These are phyloP conservation scores for Pyxicephalus adspersus DNA, from an alignment of 2,113 vertebrate genomes.

Conservation along the genomic window DNA sequence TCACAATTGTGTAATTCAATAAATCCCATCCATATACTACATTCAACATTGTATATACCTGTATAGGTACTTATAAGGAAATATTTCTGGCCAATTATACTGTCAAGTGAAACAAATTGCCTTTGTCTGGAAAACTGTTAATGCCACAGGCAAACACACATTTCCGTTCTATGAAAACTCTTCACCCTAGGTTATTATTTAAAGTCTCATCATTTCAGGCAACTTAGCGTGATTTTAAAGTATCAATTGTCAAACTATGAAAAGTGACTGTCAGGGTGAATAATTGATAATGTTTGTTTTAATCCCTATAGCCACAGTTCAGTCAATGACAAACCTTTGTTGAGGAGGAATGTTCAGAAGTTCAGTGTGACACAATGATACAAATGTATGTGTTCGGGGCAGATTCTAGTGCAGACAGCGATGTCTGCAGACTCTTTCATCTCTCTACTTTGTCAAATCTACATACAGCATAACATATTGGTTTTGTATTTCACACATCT, in stretches of 20 bases:
- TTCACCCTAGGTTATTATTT: neutral
- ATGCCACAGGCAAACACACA: constrained; percentile 21
- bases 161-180: constrained; percentile 30
- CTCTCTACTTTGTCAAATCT: constrained; percentile 10
- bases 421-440: constrained; percentile 39
- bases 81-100: constrained; percentile 2
- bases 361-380: constrained; percentile 44
- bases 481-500: constrained; percentile 28
- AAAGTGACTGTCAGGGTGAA: constrained; percentile 67
- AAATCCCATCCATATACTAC: no score
- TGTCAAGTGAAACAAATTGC: constrained; percentile 17
- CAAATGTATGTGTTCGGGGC: constrained; percentile 14
- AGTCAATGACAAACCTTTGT: constrained; percentile 64
- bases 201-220: constrained; percentile 61
- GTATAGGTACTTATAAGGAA: neutral
- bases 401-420: constrained; percentile 14
- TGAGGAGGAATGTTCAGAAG: constrained; percentile 70
- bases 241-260: constrained; percentile 58
- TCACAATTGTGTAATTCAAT: no score
- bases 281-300: constrained; percentile 69
- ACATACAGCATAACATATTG: constrained; percentile 17
- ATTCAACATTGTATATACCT: no score
- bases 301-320: constrained; percentile 64
- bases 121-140: neutral
- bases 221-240: constrained; percentile 56